Base-by-base conservation (phyloP, 1,140 invertebrate species). In the Bilobella aurantiaca region DNA sequence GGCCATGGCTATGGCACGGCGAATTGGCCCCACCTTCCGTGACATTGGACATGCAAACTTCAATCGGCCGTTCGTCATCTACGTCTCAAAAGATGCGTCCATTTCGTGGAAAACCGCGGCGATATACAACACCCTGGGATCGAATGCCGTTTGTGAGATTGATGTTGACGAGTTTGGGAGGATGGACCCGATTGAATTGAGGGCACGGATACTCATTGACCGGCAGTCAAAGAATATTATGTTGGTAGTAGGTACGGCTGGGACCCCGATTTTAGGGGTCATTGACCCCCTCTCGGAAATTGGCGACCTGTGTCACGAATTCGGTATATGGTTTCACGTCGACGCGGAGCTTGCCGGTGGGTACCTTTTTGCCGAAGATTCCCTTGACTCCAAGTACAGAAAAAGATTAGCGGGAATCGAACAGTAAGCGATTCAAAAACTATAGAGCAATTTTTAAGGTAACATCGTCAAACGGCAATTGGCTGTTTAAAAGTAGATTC, bases 31-130 rank as follows among this genome's bases (percentile, higher is more conserved):
- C n/a, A n/a, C n/a, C n/a, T n/a, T n/a, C n/a, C n/a, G n/a, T n/a
- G n/a, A n/a, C n/a, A n/a, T 42, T 42, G 34, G 18, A 12, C 18
- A 42, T 42, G 34, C 18, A 42, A 18, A 42, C 34, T 18, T 12
- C 8, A 0, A 83, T 84, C 3, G 46, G 3, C 81, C 84, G 28
- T 73, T 91, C 27, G 84, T 90, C 0, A 73, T 91, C 0, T 91
- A 90, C 74, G 91, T 90, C 0, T 93, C 90, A 0, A 86, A 88
- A 74, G 86, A 97, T 78, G 88, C 91, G n/a, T 95, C 98, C 77
- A 98, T 96, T 76, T 97, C 94, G 0, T 85, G 94, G 2, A 87
- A 90, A 70, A 93, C 93, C 74, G 79, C 32, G 5, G 59, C 34
- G 8, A 5, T 37, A 23, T 42, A 62, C 59, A 12, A 62, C 16